phyloP scores from a whole-genome alignment of 2,113 vertebrate genomes.

The Perca schrenkii region DNA sequence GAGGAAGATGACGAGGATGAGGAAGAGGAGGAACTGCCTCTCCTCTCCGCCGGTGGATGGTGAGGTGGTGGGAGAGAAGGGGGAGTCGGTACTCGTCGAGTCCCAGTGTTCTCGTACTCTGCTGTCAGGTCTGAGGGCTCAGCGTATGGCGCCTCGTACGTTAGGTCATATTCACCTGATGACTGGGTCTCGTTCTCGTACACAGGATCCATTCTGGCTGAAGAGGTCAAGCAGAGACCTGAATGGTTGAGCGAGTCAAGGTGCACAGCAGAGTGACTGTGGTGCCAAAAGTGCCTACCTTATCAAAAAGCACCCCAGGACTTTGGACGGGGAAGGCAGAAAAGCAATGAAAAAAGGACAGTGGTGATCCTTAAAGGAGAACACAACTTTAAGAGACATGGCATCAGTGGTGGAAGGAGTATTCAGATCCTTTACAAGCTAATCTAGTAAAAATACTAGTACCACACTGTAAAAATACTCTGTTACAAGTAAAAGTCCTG shows the following conservation, averaged over 20 bases:
- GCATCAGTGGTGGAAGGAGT: too few species aligned
- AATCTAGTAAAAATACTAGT: too few species aligned
- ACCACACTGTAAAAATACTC: too few species aligned
- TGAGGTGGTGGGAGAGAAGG: conserved; percentile 27
- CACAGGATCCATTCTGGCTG: conserved; percentile 76
- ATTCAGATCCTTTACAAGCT: too few species aligned
- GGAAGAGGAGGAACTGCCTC: conserved; percentile 41
- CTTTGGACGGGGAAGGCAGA: conserved; percentile 65
- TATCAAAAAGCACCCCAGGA: conserved; percentile 61
- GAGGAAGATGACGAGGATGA: conserved; percentile 56
- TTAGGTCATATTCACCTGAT: background rate
- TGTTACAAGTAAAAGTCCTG: too few species aligned
- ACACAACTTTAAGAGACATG: background rate
- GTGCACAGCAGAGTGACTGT: conserved; percentile 37
- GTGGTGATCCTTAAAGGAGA: conserved; percentile 48
- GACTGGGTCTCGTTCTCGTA: conserved; percentile 53
- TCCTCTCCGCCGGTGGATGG: background rate
- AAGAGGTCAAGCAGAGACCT: background rate
- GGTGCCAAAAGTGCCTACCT: conserved; percentile 19
- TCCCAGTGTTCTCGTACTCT: conserved; percentile 51
- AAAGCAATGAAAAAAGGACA: conserved; percentile 4
- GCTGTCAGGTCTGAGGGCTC: conserved; percentile 4
- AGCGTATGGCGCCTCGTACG: conserved; percentile 12
- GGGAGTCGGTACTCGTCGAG: conserved; percentile 12
- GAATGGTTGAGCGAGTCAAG: background rate